phyloP scores from a whole-genome alignment of 2,888 invertebrate species.

The Kuschelorhynchus macadamiae region DNA sequence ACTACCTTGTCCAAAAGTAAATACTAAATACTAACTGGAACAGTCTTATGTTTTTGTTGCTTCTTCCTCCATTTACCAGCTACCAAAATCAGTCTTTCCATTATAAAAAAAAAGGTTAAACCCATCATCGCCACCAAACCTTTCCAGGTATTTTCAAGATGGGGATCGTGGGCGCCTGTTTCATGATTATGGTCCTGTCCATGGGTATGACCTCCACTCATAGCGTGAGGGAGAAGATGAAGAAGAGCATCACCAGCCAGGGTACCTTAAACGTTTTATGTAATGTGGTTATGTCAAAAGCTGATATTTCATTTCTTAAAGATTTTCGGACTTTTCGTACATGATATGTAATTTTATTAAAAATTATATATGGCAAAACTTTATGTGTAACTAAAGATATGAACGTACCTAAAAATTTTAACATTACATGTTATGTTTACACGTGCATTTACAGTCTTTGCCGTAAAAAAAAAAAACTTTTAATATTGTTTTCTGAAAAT shows the following conservation, averaged over 20 bases:
- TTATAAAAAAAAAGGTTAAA: conserved; percentile 90
- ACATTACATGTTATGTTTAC: no score
- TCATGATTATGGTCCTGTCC: conserved; percentile 24
- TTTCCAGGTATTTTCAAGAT: conserved; percentile 85
- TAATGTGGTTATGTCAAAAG: no score
- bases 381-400: no score
- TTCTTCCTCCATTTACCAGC: conserved; percentile 86
- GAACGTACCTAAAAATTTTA: no score
- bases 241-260: conserved; percentile 89
- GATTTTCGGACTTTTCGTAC: no score
- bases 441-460: no score
- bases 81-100: conserved; percentile 85
- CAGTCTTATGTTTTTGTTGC: conserved; percentile 68
- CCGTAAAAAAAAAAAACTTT: no score
- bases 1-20: no score
- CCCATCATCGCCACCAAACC: conserved; percentile 88
- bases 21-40: conserved; percentile 38
- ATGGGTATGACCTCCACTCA: conserved; percentile 62
- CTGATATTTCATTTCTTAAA: no score
- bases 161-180: conserved; percentile 63
- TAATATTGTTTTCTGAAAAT: no score
- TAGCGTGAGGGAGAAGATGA: conserved; percentile 92
- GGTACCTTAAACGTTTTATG: conserved; percentile 55
- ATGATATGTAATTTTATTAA: no score
- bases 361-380: no score